Evolutionary conservation across 2,797 vertebrate genomes (phyloP).

Genomic region (Heliangelus exortis): DNA sequence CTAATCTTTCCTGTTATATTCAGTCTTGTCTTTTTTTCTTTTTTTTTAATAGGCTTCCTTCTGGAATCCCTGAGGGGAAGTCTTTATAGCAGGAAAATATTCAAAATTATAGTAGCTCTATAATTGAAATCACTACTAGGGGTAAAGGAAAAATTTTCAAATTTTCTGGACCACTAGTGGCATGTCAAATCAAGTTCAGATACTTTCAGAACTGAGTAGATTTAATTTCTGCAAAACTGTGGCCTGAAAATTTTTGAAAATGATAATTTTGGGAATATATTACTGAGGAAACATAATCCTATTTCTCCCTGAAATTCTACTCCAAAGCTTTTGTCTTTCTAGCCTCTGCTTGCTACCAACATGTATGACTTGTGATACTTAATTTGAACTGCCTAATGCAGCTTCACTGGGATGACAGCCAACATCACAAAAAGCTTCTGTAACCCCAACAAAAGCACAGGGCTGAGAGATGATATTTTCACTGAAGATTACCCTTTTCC

Average conservation of each 20-base stretch:
- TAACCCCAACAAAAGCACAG: constrained; percentile 11
- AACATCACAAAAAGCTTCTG: constrained; percentile 48
- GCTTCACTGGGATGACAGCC: constrained; percentile 36
- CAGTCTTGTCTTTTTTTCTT: background rate
- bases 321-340: constrained; percentile 18
- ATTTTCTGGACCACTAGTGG: background rate
- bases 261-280: background rate
- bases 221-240: constrained; percentile 8
- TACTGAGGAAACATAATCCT: background rate
- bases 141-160: constrained; percentile 28
- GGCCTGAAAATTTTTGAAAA: background rate
- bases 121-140: constrained; percentile 56
- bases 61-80: constrained; percentile 34
- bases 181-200: constrained; percentile 32
- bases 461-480: constrained; percentile 20
- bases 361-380: constrained; percentile 14
- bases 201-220: background rate
- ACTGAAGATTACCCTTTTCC: constrained; percentile 48
- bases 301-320: background rate
- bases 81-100: constrained; percentile 43
- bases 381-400: constrained; percentile 57
- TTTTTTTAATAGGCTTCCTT: constrained; percentile 23
- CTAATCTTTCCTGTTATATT: background rate
- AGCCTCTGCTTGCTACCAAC: background rate
- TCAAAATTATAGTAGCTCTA: constrained; percentile 55